Percentiles rank a stretch among this genome's conserved stretches.
Conservation (phyloP, 2,797 vertebrate genomes). For the Lacerta viridis region DNA sequence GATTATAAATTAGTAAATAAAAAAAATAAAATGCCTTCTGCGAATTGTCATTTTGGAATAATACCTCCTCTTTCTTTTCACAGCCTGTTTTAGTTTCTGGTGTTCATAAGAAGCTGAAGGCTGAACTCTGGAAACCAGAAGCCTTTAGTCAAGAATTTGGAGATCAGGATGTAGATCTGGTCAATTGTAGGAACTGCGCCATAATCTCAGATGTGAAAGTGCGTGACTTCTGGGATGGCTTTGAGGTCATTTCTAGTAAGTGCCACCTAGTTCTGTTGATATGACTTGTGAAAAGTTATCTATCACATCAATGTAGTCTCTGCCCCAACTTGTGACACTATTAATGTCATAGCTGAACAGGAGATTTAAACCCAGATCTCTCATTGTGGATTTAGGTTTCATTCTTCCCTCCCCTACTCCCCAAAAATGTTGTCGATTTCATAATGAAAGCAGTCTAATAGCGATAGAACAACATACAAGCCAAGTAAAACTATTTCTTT, state of each 20-base stretch:
- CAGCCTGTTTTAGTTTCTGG: slow-evolving; percentile 98
- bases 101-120: slow-evolving; percentile 94
- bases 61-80: slow-evolving; percentile 76
- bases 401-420: no score
- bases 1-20: no score
- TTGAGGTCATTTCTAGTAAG: slow-evolving; percentile 96
- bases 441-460: not conserved
- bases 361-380: slow-evolving; percentile 4
- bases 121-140: slow-evolving; percentile 92
- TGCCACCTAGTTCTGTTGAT: slow-evolving; percentile 57
- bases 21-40: not conserved
- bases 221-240: slow-evolving; percentile 99
- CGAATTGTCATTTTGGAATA: slow-evolving; percentile 59
- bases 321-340: no score
- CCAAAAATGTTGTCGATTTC: not conserved
- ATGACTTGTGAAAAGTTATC: not conserved
- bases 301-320: not conserved
- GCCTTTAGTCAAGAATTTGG: slow-evolving; percentile 98
- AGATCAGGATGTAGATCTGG: slow-evolving; percentile 98
- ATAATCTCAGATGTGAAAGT: slow-evolving; percentile 99
- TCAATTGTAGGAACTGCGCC: slow-evolving; percentile 98
- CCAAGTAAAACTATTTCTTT: slow-evolving; percentile 63
- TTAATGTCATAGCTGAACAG: not conserved
- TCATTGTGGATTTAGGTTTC: not conserved
- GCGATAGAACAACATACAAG: not conserved